phyloP scores from a whole-genome alignment of 1,140 invertebrate species.

The Bombus balteatus region DNA sequence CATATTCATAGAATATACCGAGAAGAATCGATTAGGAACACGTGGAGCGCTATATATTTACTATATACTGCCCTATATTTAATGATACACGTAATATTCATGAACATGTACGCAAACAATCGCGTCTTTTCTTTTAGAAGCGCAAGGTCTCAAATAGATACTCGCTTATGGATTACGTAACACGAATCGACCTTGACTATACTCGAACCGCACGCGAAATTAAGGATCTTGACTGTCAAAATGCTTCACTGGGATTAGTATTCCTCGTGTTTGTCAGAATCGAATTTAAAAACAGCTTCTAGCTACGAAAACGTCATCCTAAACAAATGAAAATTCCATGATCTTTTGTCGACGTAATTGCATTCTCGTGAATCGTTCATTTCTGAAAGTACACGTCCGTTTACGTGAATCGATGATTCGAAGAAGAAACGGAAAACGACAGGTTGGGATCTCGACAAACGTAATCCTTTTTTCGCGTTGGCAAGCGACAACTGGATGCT shows the following conservation, averaged over 20 bases:
- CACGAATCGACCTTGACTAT: not conserved
- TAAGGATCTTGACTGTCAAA: not conserved
- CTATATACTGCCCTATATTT: no score
- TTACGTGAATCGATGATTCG: not conserved
- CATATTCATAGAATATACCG: no score
- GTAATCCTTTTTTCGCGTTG: conserved; percentile 8
- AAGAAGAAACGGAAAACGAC: no score
- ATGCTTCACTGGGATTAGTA: not conserved
- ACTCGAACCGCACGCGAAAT: not conserved
- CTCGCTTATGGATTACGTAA: conserved; percentile 1
- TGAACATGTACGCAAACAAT: no score
- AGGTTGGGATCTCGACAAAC: not conserved
- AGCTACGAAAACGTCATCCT: no score
- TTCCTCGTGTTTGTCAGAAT: not conserved
- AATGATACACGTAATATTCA: no score
- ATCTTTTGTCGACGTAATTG: no score
- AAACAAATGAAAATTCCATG: not conserved
- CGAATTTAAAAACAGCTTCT: not conserved
- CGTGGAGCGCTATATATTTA: no score
- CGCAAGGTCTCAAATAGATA: no score
- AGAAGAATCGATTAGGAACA: no score
- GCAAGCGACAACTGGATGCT: conserved; percentile 20
- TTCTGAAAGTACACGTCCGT: not conserved
- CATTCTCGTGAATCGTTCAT: not conserved
- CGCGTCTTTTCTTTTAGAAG: no score